phyloP scores from a whole-genome alignment of 2,888 invertebrate genomes.

The Dichetophora obliterata region DNA sequence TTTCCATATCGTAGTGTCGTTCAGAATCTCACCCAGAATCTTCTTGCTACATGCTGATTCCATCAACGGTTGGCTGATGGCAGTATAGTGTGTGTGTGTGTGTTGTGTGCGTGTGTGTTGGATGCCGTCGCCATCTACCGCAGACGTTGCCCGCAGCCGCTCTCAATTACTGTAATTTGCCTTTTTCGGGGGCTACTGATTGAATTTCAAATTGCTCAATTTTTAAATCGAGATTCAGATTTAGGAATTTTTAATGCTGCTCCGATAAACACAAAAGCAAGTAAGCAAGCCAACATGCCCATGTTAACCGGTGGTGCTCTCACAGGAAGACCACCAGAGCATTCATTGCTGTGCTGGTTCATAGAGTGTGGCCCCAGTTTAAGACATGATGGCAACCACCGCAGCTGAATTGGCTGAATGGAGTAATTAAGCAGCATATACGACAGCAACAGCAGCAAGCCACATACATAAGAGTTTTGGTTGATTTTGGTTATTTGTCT shows the following conservation, averaged over 20 bases:
- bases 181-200: slow-evolving; percentile 66
- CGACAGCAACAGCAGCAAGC: background rate
- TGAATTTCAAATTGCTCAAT: slow-evolving; percentile 71
- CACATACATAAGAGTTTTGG: background rate
- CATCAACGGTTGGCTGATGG: slow-evolving; percentile 1
- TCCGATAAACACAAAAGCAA: slow-evolving; percentile 1
- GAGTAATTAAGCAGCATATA: slow-evolving; percentile 32
- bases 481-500: background rate
- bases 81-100: background rate
- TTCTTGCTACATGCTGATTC: background rate
- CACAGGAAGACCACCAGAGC: slow-evolving; percentile 5
- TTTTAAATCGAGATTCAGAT: slow-evolving; percentile 53
- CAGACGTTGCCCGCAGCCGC: background rate
- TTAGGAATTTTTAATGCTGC: slow-evolving; percentile 26
- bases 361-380: background rate
- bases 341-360: background rate
- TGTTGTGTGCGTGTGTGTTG: slow-evolving; percentile 17
- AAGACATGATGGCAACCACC: background rate
- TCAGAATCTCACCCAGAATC: slow-evolving; percentile 25
- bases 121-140: background rate
- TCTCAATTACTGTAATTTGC: slow-evolving; percentile 39
- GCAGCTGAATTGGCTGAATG: background rate
- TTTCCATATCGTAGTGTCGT: slow-evolving; percentile 30
- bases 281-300: background rate
- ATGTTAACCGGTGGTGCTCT: background rate